Conservation (phyloP, 37 sponge, comb jelly and placozoan genomes). For the Petrosia ficiformis region DNA sequence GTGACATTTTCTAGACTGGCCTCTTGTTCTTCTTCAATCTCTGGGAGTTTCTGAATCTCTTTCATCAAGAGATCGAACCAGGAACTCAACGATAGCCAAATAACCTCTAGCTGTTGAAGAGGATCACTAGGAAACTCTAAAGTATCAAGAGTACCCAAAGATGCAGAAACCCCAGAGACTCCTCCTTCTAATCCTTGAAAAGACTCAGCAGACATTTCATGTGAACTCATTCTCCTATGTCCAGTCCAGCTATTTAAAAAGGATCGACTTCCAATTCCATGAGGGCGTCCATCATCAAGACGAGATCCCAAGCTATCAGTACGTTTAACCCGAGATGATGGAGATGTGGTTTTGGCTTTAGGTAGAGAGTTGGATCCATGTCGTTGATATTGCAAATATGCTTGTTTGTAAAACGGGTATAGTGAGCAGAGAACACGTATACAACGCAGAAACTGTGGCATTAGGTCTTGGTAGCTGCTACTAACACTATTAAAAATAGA, state of each 20-base stretch:
- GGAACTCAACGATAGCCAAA: slow-evolving; percentile 70
- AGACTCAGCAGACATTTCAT: too few relatives aligned
- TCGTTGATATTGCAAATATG: not conserved
- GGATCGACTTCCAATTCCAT: too few relatives aligned
- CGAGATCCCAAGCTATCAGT: slow-evolving; percentile 25
- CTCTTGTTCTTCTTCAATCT: not conserved
- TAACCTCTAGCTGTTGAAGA: slow-evolving; percentile 56
- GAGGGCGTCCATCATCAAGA: not conserved
- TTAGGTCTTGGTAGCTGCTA: slow-evolving; percentile 60
- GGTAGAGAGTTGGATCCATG: not conserved
- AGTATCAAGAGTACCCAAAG: not conserved
- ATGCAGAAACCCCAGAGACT: not conserved
- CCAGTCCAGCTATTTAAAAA: too few relatives aligned
- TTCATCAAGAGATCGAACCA: slow-evolving; percentile 81
- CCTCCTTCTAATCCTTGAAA: slow-evolving; percentile 23
- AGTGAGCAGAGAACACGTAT: slow-evolving; percentile 54
- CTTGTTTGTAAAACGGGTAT: slow-evolving; percentile 17
- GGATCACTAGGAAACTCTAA: slow-evolving; percentile 4
- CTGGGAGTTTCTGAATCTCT: slow-evolving; percentile 39
- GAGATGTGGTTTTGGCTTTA: not conserved
- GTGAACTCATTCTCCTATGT: too few relatives aligned
- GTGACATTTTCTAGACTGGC: not conserved
- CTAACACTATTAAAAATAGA: slow-evolving; percentile 26
- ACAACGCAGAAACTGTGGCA: slow-evolving; percentile 63
- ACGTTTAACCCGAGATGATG: not conserved